Evolutionary conservation across 2,888 invertebrate genomes (phyloP), one percentile per base, ranked within the genome.

Genomic region (Tipula vernalis): DNA sequence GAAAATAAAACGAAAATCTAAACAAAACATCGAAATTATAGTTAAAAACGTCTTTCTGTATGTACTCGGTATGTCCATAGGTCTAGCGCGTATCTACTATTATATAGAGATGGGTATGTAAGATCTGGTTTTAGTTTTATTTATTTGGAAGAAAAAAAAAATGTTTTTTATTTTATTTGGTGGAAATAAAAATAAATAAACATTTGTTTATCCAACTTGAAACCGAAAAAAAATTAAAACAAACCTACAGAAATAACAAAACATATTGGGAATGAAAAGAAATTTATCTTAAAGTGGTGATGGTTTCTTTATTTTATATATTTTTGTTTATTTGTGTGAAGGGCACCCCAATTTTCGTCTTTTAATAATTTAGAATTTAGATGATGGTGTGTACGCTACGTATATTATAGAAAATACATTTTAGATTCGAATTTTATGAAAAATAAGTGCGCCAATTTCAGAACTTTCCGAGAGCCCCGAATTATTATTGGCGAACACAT

Each of bases 1-100:
- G 71, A 71, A 71, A 71, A 71, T 71, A 71, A 71, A 71, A 71
- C 71, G 71, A 71, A 71, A 71, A 71, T 71, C 71, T 71, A 71
- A 71, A 71, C 71, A 71, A 71, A 18, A 71, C 28, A 71, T 71
- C 71, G 71, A 71, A 71, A 71, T 71, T 71, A 71, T 71, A 71
- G 71, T 71, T 71, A 28, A 71, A 71, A 71, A 71, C 71, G 71
- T 71, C 71, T 71, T 71, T 28, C 71, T 71, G 71, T 71, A 28
- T 51, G 15, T 51, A 15, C 39, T 39, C 39, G 5, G 39, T 51
- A 15, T 71, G 71, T 71, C 28, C 71, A 71, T 71, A 71, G 71
- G 71, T 71, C 71, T 71, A 71, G 71, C 71, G 71, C 28, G 71
- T 71, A 71, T 71, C 71, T 71, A 71, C 71, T 71, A 71, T 71